These are phyloP conservation scores for Eupithecia centaureata DNA, from an alignment of 2,888 invertebrate genomes.

Conservation along the genomic window DNA sequence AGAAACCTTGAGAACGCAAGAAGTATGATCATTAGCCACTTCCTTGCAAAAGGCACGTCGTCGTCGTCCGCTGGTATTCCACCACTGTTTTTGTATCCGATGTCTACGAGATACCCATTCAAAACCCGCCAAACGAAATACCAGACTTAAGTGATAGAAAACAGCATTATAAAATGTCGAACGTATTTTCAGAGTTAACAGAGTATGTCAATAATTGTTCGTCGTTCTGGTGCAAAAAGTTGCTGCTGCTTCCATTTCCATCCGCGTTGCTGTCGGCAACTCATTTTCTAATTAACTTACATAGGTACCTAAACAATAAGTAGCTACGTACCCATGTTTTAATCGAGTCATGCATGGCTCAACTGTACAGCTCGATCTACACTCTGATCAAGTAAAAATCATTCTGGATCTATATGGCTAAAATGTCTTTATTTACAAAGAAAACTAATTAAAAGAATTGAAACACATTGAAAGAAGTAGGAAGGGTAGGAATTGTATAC, in stretches of 20 bases:
- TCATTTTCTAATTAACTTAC: slow-evolving; percentile 39
- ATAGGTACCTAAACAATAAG: not conserved
- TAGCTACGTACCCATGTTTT: too few species aligned
- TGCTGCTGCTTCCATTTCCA: slow-evolving; percentile 53
- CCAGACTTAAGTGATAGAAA: slow-evolving; percentile 36
- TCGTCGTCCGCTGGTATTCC: not conserved
- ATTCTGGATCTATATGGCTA: too few species aligned
- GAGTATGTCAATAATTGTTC: slow-evolving; percentile 75
- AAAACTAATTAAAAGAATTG: too few species aligned
- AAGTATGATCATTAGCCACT: not conserved
- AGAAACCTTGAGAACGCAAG: not conserved
- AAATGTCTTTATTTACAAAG: too few species aligned
- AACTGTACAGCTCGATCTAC: not conserved
- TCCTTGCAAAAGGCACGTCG: not conserved
- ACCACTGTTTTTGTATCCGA: slow-evolving; percentile 7
- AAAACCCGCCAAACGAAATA: slow-evolving; percentile 25
- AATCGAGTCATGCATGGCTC: not conserved
- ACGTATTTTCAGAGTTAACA: slow-evolving; percentile 72
- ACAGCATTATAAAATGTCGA: slow-evolving; percentile 44
- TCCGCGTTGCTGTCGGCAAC: slow-evolving; percentile 58
- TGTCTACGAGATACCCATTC: not conserved
- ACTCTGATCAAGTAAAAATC: not conserved
- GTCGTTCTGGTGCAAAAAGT: slow-evolving; percentile 54
- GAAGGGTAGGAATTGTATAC: too few species aligned
- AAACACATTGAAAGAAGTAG: too few species aligned